Evolutionary conservation across 2,888 invertebrate species (phyloP).

Genomic region (Drosophila diplacantha): DNA sequence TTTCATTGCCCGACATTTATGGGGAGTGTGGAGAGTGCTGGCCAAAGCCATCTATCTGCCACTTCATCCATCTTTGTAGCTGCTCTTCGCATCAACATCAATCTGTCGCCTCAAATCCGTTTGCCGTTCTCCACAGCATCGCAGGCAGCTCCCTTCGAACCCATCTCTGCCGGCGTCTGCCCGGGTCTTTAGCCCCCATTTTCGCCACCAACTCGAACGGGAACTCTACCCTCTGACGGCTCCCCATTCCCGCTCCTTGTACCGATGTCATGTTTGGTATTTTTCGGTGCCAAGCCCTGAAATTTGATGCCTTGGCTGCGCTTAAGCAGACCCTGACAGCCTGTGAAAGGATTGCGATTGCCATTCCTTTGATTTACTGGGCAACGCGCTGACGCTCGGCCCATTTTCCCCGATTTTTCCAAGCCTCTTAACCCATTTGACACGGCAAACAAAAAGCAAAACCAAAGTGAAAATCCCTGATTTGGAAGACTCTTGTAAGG

Average conservation of each 20-base stretch:
- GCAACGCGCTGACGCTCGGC: conserved; percentile 16
- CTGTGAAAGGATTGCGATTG: conserved; percentile 43
- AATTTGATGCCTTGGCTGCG: conserved; percentile 32
- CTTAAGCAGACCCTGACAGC: conserved; percentile 49
- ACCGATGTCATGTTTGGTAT: conserved; percentile 20
- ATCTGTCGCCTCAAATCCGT: conserved; percentile 62
- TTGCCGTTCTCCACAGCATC: conserved; percentile 22
- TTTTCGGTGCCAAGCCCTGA: conserved; percentile 24
- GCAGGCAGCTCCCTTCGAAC: not conserved
- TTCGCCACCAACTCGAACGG: not conserved
- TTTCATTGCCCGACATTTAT: conserved; percentile 67
- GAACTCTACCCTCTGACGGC: not conserved
- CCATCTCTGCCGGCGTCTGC: not conserved
- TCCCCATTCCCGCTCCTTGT: conserved; percentile 3
- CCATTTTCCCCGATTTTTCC: not conserved
- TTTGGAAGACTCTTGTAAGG: not conserved
- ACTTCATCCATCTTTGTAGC: conserved; percentile 41
- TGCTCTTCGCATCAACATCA: conserved; percentile 52
- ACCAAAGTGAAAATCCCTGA: not conserved
- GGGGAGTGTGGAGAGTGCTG: conserved; percentile 17
- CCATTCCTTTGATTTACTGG: conserved; percentile 32
- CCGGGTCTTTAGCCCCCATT: conserved; percentile 8
- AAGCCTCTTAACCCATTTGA: not conserved
- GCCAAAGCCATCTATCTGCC: conserved; percentile 46
- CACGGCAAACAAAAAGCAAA: not conserved